Evolutionary conservation across 2,888 invertebrate species (phyloP).

Genomic region (Callosobruchus maculatus): DNA sequence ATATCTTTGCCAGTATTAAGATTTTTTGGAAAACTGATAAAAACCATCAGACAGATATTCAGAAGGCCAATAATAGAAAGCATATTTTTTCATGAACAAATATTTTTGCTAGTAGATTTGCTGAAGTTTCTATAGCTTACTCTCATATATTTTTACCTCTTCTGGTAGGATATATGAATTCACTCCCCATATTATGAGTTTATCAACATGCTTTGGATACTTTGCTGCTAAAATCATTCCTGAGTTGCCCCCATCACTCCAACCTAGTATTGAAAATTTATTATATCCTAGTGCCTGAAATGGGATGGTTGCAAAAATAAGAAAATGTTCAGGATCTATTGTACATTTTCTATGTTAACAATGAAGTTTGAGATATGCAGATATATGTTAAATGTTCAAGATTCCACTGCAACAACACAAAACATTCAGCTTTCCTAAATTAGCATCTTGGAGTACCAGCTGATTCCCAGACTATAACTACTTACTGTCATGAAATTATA

Average conservation of each 20-base stretch:
- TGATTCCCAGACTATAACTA: no score
- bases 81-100: neutral
- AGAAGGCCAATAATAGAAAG: neutral
- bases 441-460: no score
- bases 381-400: no score
- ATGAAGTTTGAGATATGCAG: no score
- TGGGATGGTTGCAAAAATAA: neutral
- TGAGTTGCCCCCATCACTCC: constrained; percentile 86
- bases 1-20: no score
- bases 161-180: constrained; percentile 70
- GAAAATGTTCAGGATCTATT: no score
- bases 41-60: no score
- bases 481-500: constrained; percentile 65
- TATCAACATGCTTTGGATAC: constrained; percentile 63
- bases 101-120: neutral
- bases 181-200: constrained; percentile 74
- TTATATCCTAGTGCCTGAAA: constrained; percentile 58
- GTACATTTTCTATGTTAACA: no score
- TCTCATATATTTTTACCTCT: constrained; percentile 62
- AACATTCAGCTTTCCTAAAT: no score
- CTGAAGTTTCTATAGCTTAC: constrained; percentile 44
- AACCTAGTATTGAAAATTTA: constrained; percentile 76
- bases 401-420: no score
- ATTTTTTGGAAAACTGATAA: no score
- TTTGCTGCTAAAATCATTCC: constrained; percentile 73